Base-by-base conservation (phyloP, 2,797 vertebrate genomes). In the Neoniphon sammara region DNA sequence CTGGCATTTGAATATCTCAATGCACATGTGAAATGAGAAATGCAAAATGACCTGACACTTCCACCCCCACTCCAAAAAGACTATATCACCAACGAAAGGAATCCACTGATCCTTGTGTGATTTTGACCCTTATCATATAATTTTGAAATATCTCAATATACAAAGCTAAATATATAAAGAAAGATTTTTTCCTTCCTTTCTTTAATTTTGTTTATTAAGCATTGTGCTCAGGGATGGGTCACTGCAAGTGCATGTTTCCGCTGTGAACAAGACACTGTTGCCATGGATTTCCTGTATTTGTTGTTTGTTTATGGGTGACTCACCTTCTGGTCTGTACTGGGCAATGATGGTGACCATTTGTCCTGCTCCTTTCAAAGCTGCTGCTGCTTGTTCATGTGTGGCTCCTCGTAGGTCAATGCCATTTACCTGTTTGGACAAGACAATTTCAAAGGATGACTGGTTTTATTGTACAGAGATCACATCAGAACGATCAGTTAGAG, bases 281-380 rank as follows among this genome's bases (percentile, higher is more conserved):
- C n/a, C 30, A 20, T 54, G 34, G 23, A 34, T 2, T 11, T 77
- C 30, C 12, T 59, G 46, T 50, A 14, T 9, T 54, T 53, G 2
- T 56, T 23, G 39, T n/a, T 61, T 39, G 11, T 53, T 14, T 55
- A 7, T 27, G 61, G 34, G 39, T 2, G 63, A 93, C 96, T 96
- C 91, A 99, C 97, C 98, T 93, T 98, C 98, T 0, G 97, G 98
- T 86, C 97, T 95, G 89, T 98, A 99, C 88, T 98, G 98, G 90
- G 97, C 96, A 87, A 98, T 89, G 82, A 99, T 98, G 46, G 97
- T 97, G 85, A 98, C 98, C 20, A 96, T 96, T 93, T 98, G 98
- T 63, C 98, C 98, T 0, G 97, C 98, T 56, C 98, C 97, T 81
- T 99, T 99, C 27, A 99, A 91, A 0, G 97, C 97, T 0, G 97